A percentile compares a stretch with the other conserved stretches of the same genome.
Conservation (phyloP, 2,888 invertebrate genomes). For the Tenthredo notha region DNA sequence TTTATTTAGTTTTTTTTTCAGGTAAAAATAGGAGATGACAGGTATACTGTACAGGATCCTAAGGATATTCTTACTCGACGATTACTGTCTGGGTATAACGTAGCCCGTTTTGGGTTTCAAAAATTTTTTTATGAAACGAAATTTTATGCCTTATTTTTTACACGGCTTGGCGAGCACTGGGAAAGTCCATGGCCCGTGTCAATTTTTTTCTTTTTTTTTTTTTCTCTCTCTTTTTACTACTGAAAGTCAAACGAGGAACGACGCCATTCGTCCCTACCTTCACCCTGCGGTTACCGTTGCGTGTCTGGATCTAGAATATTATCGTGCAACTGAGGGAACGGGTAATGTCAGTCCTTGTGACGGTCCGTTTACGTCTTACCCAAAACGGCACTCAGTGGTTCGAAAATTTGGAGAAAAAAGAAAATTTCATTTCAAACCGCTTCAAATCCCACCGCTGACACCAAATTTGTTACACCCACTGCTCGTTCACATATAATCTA, state of each 20-base stretch:
- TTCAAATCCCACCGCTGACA: conserved; percentile 36
- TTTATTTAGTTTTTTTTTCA: background rate
- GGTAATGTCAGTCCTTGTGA: background rate
- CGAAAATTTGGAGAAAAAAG: background rate
- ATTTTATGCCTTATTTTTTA: conserved; percentile 28
- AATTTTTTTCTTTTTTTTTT: background rate
- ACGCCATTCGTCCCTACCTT: background rate
- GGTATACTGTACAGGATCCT: conserved; percentile 2
- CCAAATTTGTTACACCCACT: conserved; percentile 24
- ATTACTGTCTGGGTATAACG: background rate
- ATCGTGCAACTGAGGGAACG: conserved; percentile 13
- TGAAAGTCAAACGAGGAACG: conserved; percentile 32
- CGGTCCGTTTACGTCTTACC: conserved; percentile 1
- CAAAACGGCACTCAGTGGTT: background rate
- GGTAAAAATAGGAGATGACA: background rate
- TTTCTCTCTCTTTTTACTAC: background rate
- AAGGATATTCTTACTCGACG: background rate
- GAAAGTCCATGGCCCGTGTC: conserved; percentile 14
- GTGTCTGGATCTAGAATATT: conserved; percentile 31
- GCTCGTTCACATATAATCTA: background rate
- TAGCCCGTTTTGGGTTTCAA: background rate
- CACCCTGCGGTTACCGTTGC: background rate
- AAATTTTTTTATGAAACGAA: background rate
- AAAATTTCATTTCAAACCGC: conserved; percentile 1
- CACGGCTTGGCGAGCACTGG: conserved; percentile 22